phyloP scores from a whole-genome alignment of 92 coral and sea anemone species.

The Zoanthus solanderi region DNA sequence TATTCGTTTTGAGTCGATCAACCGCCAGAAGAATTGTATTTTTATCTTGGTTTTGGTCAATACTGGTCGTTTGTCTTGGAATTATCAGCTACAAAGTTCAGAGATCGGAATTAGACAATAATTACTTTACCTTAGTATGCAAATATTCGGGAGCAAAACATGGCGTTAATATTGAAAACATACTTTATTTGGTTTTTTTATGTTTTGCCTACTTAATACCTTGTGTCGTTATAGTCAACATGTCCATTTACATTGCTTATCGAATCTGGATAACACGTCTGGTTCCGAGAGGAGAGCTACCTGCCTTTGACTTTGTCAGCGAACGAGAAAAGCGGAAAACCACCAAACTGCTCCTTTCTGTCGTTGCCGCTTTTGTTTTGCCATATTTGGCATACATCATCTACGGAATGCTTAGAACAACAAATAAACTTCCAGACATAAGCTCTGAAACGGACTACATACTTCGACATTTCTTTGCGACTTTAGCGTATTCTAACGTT shows the following conservation, averaged over 20 bases:
- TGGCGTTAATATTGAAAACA: neutral
- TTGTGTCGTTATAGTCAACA: neutral
- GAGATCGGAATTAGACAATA: neutral
- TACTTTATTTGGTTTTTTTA: neutral
- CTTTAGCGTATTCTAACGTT: neutral
- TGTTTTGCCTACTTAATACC: neutral
- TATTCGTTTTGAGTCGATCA: neutral
- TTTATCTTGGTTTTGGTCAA: conserved; percentile 4
- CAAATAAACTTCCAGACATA: no score
- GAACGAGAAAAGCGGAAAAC: conserved; percentile 2
- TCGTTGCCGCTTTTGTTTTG: neutral
- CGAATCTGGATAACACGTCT: neutral
- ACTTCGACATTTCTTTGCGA: neutral
- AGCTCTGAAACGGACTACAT: neutral
- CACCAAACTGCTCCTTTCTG: neutral
- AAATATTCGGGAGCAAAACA: neutral
- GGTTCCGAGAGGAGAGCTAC: neutral
- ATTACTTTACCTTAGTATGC: neutral
- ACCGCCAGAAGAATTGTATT: conserved; percentile 3
- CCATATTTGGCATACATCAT: conserved; percentile 5
- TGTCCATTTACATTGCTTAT: neutral
- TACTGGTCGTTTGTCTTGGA: neutral
- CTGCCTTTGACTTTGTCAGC: neutral
- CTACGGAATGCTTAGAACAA: neutral
- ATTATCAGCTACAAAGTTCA: neutral